phyloP scores from a whole-genome alignment of 2,113 vertebrate species.

The Buteo buteo region DNA sequence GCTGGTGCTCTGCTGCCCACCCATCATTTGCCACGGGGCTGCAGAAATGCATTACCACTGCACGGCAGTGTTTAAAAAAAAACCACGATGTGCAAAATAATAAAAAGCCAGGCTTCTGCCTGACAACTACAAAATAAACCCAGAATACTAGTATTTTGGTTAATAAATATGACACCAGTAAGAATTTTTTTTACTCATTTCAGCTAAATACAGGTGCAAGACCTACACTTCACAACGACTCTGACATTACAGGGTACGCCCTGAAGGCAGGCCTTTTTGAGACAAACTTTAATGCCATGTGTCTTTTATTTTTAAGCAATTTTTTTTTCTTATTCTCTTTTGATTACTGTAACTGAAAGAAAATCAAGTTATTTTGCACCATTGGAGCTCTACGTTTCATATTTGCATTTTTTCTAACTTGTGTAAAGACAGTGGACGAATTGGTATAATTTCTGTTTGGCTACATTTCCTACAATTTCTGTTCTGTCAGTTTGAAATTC shows the following conservation, averaged over 20 bases:
- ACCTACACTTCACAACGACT: neutral
- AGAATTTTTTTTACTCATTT: neutral
- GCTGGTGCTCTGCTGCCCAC: neutral
- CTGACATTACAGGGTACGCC: neutral
- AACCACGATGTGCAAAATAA: neutral
- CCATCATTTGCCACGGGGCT: neutral
- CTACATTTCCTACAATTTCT: neutral
- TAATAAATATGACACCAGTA: neutral
- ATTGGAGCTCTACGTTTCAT: neutral
- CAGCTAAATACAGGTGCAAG: neutral
- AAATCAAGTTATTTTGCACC: neutral
- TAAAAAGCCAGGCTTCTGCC: neutral
- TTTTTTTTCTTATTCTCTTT: neutral
- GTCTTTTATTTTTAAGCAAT: neutral
- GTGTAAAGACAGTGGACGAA: neutral
- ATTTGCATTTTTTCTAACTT: neutral
- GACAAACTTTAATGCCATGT: neutral
- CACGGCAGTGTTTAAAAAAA: neutral
- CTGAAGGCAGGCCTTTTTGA: neutral
- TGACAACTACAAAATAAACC: neutral
- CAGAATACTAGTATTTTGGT: neutral
- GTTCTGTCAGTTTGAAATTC: neutral
- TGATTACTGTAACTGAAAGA: neutral
- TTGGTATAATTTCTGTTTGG: neutral
- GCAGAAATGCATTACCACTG: neutral